Conservation (phyloP, 2,888 invertebrate species). For the Agrilus mali region DNA sequence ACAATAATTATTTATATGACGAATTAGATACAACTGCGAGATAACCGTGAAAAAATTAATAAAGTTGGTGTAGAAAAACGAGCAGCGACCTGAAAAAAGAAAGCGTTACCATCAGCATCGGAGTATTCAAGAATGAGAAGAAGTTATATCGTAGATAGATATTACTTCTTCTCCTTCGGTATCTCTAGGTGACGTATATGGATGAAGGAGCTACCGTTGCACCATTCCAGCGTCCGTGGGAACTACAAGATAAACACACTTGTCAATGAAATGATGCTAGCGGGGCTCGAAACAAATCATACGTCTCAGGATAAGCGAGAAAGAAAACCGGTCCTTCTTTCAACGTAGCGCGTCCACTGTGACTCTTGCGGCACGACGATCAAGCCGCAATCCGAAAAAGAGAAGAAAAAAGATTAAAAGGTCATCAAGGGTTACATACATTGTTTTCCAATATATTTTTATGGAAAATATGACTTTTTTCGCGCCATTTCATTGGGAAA, state of each 20-base stretch:
- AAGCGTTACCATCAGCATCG: no score
- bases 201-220: constrained; percentile 19
- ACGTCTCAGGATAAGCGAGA: constrained; percentile 6
- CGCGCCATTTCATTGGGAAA: no score
- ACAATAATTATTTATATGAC: no score
- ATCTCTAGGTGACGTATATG: constrained; percentile 19
- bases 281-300: constrained; percentile 16
- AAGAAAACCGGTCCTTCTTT: neutral
- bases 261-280: constrained; percentile 19
- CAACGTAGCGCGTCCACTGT: constrained; percentile 6
- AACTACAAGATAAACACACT: constrained; percentile 22
- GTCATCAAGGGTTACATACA: no score
- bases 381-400: neutral
- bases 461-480: no score
- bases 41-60: no score
- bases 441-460: no score
- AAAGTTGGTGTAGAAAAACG: no score
- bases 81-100: no score
- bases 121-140: no score
- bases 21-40: no score
- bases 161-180: constrained; percentile 12
- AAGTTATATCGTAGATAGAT: no score
- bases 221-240: constrained; percentile 20
- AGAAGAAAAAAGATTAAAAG: neutral
- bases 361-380: constrained; percentile 3